Percentiles rank a stretch among this genome's conserved stretches.
phyloP scores from a whole-genome alignment of 1,140 invertebrate genomes.

The Colletes latitarsis region DNA sequence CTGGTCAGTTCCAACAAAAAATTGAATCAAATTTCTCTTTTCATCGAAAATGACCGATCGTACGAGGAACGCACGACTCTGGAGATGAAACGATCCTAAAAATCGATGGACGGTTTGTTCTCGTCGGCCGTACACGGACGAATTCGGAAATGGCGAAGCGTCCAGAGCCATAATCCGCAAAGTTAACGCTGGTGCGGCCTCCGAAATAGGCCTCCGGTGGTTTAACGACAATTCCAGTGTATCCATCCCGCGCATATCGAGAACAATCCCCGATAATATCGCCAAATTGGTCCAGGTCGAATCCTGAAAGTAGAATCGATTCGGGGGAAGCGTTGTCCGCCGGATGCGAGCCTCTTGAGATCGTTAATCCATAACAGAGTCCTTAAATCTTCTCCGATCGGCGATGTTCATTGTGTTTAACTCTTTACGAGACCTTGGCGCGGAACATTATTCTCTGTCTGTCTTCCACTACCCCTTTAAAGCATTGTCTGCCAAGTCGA shows the following conservation, averaged over 20 bases:
- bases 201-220: constrained; percentile 41
- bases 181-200: constrained; percentile 24
- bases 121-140: neutral
- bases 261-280: constrained; percentile 20
- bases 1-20: too few relatives aligned
- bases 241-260: constrained; percentile 7
- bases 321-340: neutral
- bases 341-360: neutral
- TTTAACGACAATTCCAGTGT: constrained; percentile 39
- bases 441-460: neutral
- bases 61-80: neutral
- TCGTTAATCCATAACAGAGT: constrained; percentile 4
- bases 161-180: constrained; percentile 31
- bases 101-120: constrained; percentile 22
- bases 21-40: neutral
- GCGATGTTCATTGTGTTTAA: neutral
- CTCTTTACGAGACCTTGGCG: neutral
- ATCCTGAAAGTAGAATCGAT: constrained; percentile 30
- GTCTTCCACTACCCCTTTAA: neutral
- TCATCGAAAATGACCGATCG: too few relatives aligned
- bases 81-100: neutral
- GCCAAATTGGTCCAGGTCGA: constrained; percentile 18
- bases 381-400: neutral
- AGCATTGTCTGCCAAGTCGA: too few relatives aligned
- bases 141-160: constrained; percentile 15